phyloP scores from a whole-genome alignment of 1,140 invertebrate genomes.

The Philopotamus ludificatus region DNA sequence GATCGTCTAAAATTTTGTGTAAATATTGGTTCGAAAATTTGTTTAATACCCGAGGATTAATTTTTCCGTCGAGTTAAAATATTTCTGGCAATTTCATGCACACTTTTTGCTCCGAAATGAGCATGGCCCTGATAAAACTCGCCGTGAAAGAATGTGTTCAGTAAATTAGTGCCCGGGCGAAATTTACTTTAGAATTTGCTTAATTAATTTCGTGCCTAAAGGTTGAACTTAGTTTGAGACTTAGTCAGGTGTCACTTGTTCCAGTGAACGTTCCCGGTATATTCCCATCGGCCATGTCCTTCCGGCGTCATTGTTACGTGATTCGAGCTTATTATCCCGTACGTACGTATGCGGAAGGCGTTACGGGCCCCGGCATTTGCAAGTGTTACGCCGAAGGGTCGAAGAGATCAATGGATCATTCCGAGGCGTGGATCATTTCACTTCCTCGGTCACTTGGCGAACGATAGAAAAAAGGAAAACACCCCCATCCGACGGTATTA shows the following conservation, averaged over 20 bases:
- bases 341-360: no score
- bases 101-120: neutral
- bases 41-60: no score
- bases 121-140: neutral
- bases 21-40: no score
- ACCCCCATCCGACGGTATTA: neutral
- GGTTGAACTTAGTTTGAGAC: slow-evolving; percentile 3
- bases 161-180: slow-evolving; percentile 5
- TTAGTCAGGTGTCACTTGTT: slow-evolving; percentile 2
- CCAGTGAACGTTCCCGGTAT: neutral
- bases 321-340: neutral
- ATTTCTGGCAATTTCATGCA: neutral
- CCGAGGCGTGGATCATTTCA: neutral
- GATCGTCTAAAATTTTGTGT: no score
- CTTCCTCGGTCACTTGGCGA: neutral
- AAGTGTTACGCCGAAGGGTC: neutral
- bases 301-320: neutral
- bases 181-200: slow-evolving; percentile 15
- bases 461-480: neutral
- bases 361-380: no score
- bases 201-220: slow-evolving; percentile 18
- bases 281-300: neutral
- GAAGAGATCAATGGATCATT: neutral
- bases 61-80: neutral
- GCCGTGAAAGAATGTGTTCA: slow-evolving; percentile 9